Conservation (phyloP, 30 jellyfish, hydroid and myxozoan species). For the Thelohanellus kitauei region DNA sequence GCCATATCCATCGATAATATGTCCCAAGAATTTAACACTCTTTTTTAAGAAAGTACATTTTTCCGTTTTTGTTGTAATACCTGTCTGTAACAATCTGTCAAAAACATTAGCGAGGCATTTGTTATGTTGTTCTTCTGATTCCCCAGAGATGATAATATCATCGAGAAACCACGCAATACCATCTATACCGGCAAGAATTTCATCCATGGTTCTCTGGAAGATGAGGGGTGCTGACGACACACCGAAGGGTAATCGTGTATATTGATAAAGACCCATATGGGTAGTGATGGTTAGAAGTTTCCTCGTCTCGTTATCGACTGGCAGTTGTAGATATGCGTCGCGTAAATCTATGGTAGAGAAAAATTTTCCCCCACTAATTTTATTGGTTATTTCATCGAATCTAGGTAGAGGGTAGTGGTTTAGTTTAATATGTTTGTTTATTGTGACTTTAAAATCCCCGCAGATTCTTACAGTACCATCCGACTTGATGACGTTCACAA, state of each 20-base stretch:
- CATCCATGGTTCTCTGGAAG: conserved; percentile 2
- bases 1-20: conserved; percentile 7
- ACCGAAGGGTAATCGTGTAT: conserved; percentile 17
- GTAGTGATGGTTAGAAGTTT: conserved; percentile 10
- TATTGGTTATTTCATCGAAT: no score
- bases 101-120: conserved; percentile 2
- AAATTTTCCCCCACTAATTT: no score
- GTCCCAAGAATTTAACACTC: conserved; percentile 10
- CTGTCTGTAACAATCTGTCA: neutral
- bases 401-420: no score
- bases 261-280: conserved; percentile 9
- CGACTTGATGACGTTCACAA: no score
- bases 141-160: conserved; percentile 8
- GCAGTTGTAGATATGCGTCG: conserved; percentile 11
- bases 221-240: conserved; percentile 21
- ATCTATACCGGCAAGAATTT: conserved; percentile 8
- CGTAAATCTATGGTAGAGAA: conserved; percentile 3
- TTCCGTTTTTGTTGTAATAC: neutral
- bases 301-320: conserved; percentile 9
- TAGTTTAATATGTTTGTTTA: no score
- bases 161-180: conserved; percentile 7
- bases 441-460: no score
- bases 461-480: no score
- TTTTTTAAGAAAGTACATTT: conserved; percentile 8
- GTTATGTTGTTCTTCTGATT: conserved; percentile 5